Evolutionary conservation across 2,888 invertebrate species (phyloP).

Genomic region (Corbicula japonica): DNA sequence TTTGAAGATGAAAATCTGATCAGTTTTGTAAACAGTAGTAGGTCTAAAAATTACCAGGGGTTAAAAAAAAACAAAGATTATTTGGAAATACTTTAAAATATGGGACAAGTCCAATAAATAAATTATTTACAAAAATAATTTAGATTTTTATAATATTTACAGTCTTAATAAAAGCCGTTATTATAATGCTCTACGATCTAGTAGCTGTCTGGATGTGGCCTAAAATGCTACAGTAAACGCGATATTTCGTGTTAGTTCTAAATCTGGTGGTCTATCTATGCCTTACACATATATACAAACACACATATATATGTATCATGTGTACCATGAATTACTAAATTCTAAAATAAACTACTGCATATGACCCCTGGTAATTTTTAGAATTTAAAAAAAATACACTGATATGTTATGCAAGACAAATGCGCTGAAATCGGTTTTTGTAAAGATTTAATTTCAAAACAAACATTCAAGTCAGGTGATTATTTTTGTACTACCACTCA

Average conservation of each 20-base stretch:
- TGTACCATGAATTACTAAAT: conserved; percentile 13
- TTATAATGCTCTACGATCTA: conserved; percentile 13
- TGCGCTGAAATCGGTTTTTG: too few relatives aligned
- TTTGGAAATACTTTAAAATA: conserved; percentile 24
- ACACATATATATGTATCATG: conserved; percentile 26
- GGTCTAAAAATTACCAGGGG: conserved; percentile 36
- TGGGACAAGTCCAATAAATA: conserved; percentile 41
- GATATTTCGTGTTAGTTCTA: not conserved
- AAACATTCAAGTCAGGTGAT: too few relatives aligned
- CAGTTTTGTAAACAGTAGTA: too few relatives aligned
- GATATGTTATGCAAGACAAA: conserved; percentile 37
- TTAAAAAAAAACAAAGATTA: conserved; percentile 9
- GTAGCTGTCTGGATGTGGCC: conserved; percentile 13
- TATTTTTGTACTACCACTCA: too few relatives aligned
- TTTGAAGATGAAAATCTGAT: too few relatives aligned
- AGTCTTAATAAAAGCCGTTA: conserved; percentile 45
- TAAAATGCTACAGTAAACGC: not conserved
- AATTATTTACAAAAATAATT: conserved; percentile 68
- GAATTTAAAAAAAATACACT: conserved; percentile 18
- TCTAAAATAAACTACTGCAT: conserved; percentile 19
- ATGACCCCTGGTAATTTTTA: conserved; percentile 28
- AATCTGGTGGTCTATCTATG: conserved; percentile 12
- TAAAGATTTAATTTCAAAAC: too few relatives aligned
- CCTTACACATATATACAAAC: conserved; percentile 27
- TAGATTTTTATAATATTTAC: conserved; percentile 66